Evolutionary conservation across 2,888 invertebrate genomes (phyloP).

Genomic region (Sphaerophoria rueppellii): DNA sequence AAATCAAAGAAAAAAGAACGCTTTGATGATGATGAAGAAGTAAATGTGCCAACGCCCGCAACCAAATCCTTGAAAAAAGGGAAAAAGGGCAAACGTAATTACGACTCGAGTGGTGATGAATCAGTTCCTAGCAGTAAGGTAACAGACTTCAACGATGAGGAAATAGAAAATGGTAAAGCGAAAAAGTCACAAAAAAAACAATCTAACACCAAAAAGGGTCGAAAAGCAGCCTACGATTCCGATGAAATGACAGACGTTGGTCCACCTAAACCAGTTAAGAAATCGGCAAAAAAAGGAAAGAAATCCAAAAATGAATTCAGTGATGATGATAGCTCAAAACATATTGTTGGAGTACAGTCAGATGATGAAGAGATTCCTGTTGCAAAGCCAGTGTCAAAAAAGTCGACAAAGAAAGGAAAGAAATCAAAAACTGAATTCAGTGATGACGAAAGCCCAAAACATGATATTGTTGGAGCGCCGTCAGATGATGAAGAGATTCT

Average conservation of each 20-base stretch:
- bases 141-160: conserved; percentile 79
- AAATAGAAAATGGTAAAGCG: conserved; percentile 76
- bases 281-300: conserved; percentile 68
- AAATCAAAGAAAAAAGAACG: conserved; percentile 79
- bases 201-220: conserved; percentile 77
- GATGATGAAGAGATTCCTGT: conserved; percentile 68
- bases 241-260: conserved; percentile 68
- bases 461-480: conserved; percentile 3
- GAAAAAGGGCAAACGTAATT: conserved; percentile 82
- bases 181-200: conserved; percentile 72
- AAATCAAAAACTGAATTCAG: conserved; percentile 78
- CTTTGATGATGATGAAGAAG: conserved; percentile 77
- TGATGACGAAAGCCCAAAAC: conserved; percentile 75
- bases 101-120: conserved; percentile 84
- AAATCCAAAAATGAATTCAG: conserved; percentile 78
- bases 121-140: conserved; percentile 69
- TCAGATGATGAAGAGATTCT: conserved; percentile 68
- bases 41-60: conserved; percentile 67
- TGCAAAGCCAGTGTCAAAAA: conserved; percentile 64
- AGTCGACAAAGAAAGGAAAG: conserved; percentile 68
- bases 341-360: conserved; percentile 11
- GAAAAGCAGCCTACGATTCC: conserved; percentile 73
- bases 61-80: conserved; percentile 76
- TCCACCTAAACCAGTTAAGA: conserved; percentile 65
- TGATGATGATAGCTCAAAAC: conserved; percentile 75